Percentiles rank a stretch among this genome's conserved stretches.
These are phyloP conservation scores for Anticlea derivata DNA, from an alignment of 2,888 invertebrate genomes.

Conservation along the genomic window DNA sequence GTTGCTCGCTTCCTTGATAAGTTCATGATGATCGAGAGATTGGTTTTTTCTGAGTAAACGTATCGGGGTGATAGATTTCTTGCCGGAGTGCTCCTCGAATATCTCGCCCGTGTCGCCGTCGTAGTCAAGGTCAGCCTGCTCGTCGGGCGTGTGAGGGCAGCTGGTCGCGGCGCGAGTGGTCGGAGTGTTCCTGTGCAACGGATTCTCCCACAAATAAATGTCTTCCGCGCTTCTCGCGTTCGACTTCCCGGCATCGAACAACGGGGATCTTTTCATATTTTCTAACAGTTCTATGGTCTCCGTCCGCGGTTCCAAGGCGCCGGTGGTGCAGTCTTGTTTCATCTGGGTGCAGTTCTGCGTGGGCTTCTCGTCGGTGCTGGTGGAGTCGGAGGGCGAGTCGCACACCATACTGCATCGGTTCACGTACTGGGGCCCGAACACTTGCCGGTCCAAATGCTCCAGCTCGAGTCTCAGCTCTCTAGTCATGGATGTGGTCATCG, in stretches of 20 bases:
- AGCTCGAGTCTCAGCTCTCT: constrained; percentile 91
- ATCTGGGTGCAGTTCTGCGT: constrained; percentile 52
- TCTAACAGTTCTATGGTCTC: constrained; percentile 52
- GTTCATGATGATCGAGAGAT: constrained; percentile 63
- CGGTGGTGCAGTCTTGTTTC: constrained; percentile 50
- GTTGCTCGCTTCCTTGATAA: constrained; percentile 48
- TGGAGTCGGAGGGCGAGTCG: constrained; percentile 74
- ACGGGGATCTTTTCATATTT: constrained; percentile 61
- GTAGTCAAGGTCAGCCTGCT: constrained; percentile 88
- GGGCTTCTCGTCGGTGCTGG: constrained; percentile 70
- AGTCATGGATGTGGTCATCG: constrained; percentile 94
- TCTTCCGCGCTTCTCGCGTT: constrained; percentile 85
- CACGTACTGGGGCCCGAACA: constrained; percentile 86
- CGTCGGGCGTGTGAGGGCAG: constrained; percentile 87
- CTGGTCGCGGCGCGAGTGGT: constrained; percentile 71
- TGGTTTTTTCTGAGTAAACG: constrained; percentile 81
- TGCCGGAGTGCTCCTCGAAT: constrained; percentile 86
- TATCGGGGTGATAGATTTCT: constrained; percentile 88
- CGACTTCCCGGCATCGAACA: constrained; percentile 65
- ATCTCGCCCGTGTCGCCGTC: constrained; percentile 85
- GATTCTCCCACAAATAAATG: constrained; percentile 92
- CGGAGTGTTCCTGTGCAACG: constrained; percentile 84
- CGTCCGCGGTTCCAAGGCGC: constrained; percentile 49
- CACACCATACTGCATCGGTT: constrained; percentile 67
- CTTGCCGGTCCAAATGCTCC: constrained; percentile 92